A percentile compares a stretch with the other conserved stretches of the same genome.
Conservation (phyloP, 2,888 invertebrate genomes). For the Sesamia inferens region DNA sequence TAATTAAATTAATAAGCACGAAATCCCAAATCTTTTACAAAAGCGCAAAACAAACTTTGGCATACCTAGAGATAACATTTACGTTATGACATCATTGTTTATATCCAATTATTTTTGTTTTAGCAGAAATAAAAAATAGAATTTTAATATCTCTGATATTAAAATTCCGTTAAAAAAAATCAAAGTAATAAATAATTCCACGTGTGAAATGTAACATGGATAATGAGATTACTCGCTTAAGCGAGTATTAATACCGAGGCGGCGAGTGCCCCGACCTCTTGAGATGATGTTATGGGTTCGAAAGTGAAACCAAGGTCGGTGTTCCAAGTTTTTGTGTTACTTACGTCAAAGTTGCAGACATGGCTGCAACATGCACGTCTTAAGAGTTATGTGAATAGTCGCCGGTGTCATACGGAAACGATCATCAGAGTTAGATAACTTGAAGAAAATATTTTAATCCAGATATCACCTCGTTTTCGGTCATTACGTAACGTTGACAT, state of each 20-base stretch:
- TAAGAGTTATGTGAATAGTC: constrained; percentile 62
- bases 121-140: no score
- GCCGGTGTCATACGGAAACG: constrained; percentile 61
- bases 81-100: constrained; percentile 50
- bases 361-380: constrained; percentile 65
- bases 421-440: constrained; percentile 68
- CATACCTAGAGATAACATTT: constrained; percentile 19
- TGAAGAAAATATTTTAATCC: constrained; percentile 57
- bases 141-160: no score
- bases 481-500: constrained; percentile 47
- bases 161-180: constrained; percentile 33
- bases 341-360: constrained; percentile 57
- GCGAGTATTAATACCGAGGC: constrained; percentile 61
- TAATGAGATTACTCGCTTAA: constrained; percentile 54
- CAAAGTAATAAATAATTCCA: constrained; percentile 30
- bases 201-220: constrained; percentile 54
- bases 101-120: constrained; percentile 25
- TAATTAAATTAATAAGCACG: constrained; percentile 10
- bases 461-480: constrained; percentile 47
- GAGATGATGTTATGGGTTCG: constrained; percentile 71
- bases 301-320: constrained; percentile 80
- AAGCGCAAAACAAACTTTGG: constrained; percentile 34
- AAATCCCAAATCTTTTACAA: constrained; percentile 19
- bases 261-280: constrained; percentile 74
- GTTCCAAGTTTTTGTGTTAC: constrained; percentile 53